Conservation (phyloP, 2,797 vertebrate species). For the Neostethus bicornis region DNA sequence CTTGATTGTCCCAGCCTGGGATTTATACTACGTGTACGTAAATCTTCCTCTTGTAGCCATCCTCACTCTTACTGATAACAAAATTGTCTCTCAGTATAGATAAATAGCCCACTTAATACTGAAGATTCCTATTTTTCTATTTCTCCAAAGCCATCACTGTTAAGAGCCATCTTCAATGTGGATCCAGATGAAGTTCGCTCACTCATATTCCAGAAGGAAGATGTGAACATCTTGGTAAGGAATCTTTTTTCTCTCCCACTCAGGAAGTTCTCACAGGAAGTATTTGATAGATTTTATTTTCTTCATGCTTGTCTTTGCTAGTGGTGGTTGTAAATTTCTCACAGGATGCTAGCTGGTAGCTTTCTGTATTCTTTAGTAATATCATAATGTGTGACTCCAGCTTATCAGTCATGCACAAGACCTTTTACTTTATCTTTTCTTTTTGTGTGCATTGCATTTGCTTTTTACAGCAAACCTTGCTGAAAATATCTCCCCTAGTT, state of each 20-base stretch:
- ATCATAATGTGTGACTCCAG: slow-evolving; percentile 22
- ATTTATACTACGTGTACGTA: slow-evolving; percentile 26
- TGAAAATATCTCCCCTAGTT: slow-evolving; percentile 7
- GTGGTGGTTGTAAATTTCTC: slow-evolving; percentile 12
- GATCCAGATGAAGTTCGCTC: slow-evolving; percentile 96
- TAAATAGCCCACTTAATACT: slow-evolving; percentile 38
- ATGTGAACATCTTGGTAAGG: slow-evolving; percentile 95
- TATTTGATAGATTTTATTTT: neutral
- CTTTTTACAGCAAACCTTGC: neutral
- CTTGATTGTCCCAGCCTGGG: slow-evolving; percentile 14
- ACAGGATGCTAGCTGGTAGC: slow-evolving; percentile 35
- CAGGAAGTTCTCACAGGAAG: neutral
- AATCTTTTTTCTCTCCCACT: neutral
- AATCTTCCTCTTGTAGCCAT: slow-evolving; percentile 15
- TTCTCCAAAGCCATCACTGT: slow-evolving; percentile 88
- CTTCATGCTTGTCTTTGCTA: neutral
- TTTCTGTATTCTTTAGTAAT: slow-evolving; percentile 21
- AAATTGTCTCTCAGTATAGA: slow-evolving; percentile 27
- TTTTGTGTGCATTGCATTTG: neutral
- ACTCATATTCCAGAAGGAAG: slow-evolving; percentile 98
- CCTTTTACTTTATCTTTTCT: slow-evolving; percentile 9
- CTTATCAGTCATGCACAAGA: slow-evolving; percentile 15
- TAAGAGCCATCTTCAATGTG: slow-evolving; percentile 97
- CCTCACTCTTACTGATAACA: slow-evolving; percentile 41
- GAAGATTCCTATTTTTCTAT: neutral